Percentiles rank a stretch among this genome's conserved stretches.
These are phyloP conservation scores for Erebia ligea DNA, from an alignment of 2,888 invertebrate genomes.

Conservation along the genomic window DNA sequence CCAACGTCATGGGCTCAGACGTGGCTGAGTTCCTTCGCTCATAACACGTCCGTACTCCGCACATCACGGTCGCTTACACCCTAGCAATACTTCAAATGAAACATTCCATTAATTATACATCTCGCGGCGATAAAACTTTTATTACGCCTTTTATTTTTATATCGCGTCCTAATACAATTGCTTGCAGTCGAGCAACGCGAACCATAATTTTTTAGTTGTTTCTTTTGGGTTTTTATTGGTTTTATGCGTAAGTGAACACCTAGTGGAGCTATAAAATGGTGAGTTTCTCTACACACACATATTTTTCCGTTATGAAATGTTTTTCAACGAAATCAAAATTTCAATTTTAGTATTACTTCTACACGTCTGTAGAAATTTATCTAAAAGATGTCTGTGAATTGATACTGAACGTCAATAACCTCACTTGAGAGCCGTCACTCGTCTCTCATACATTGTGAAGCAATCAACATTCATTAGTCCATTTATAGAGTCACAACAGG, in stretches of 20 bases:
- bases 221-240: slow-evolving; percentile 65
- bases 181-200: slow-evolving; percentile 76
- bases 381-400: slow-evolving; percentile 28
- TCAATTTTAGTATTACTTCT: background rate
- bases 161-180: slow-evolving; percentile 78
- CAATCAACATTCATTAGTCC: slow-evolving; percentile 77
- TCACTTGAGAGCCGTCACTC: slow-evolving; percentile 41
- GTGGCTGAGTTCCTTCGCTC: slow-evolving; percentile 56
- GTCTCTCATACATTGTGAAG: slow-evolving; percentile 68
- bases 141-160: slow-evolving; percentile 72
- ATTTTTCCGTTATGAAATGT: background rate
- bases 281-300: slow-evolving; percentile 23
- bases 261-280: slow-evolving; percentile 33
- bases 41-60: slow-evolving; percentile 58
- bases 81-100: slow-evolving; percentile 60
- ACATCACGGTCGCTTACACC: slow-evolving; percentile 52
- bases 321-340: background rate
- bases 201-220: slow-evolving; percentile 64
- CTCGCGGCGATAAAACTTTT: slow-evolving; percentile 73
- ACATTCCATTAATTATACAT: slow-evolving; percentile 75
- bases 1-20: slow-evolving; percentile 51
- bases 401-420: slow-evolving; percentile 40
- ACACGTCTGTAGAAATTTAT: background rate
- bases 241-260: slow-evolving; percentile 46
- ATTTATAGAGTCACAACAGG: slow-evolving; percentile 67